A percentile compares a stretch with the other conserved stretches of the same genome.
Evolutionary conservation across 64 coral and sea anemone genomes (phyloP).

Genomic region (Montipora capricornis): DNA sequence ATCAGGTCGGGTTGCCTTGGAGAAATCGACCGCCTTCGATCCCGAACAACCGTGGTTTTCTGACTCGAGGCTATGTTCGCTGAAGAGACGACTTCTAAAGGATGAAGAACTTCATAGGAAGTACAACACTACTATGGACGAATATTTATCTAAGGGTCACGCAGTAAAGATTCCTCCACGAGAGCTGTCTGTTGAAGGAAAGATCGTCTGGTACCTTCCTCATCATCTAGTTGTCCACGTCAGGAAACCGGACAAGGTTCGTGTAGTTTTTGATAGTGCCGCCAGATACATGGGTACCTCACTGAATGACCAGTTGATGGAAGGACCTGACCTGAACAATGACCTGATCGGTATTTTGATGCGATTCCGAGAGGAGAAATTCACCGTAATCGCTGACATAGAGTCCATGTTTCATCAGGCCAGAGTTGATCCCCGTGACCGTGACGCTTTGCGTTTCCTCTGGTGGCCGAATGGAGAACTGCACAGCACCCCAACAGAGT

Average conservation of each 20-base stretch:
- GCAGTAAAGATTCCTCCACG: constrained; percentile 1
- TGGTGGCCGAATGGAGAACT: not conserved
- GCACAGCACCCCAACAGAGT: not conserved
- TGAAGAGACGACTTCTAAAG: not conserved
- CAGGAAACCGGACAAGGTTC: too few species aligned
- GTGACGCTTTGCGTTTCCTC: not conserved
- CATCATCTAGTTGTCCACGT: too few species aligned
- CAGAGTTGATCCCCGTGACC: not conserved
- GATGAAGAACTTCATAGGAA: not conserved
- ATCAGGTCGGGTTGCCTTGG: constrained; percentile 35
- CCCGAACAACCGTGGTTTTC: constrained; percentile 10
- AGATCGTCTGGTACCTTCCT: too few species aligned
- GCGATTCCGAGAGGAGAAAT: not conserved
- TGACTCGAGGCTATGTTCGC: not conserved
- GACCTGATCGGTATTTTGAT: not conserved
- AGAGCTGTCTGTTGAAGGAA: too few species aligned
- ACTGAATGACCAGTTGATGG: too few species aligned
- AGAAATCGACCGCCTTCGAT: not conserved
- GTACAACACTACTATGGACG: not conserved
- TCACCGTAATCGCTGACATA: not conserved
- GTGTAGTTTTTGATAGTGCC: too few species aligned
- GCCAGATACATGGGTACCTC: too few species aligned
- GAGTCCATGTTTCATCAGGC: too few species aligned
- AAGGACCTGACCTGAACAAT: too few species aligned
- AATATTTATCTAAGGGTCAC: not conserved